Conservation (phyloP, 30 jellyfish, hydroid and myxozoan species). For the Rhopilema esculentum region DNA sequence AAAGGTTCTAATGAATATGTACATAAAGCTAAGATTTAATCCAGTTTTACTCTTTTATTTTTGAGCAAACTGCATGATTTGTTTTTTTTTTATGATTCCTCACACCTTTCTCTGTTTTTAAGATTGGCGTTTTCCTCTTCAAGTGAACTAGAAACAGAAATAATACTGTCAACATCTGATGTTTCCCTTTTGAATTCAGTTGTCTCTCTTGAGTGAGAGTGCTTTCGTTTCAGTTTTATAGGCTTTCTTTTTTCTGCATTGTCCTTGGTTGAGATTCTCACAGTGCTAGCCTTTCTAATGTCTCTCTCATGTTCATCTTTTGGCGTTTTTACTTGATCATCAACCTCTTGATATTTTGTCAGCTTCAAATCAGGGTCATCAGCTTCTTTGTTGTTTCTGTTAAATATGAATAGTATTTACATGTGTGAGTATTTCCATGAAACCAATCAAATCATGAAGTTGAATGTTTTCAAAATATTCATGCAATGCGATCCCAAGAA, state of each 20-base stretch:
- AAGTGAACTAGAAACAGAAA: not conserved
- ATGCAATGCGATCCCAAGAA: no score
- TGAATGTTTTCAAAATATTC: no score
- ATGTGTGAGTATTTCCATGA: no score
- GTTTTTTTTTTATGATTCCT: no score
- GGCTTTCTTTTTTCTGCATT: constrained; percentile 38
- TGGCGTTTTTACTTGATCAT: no score
- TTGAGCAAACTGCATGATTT: no score
- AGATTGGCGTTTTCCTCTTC: no score
- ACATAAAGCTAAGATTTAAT: no score
- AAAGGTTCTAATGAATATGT: not conserved
- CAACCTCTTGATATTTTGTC: not conserved
- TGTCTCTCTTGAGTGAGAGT: constrained; percentile 5
- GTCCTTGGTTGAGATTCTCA: constrained; percentile 29
- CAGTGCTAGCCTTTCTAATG: not conserved
- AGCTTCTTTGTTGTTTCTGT: not conserved
- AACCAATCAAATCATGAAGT: no score
- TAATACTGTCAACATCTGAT: not conserved
- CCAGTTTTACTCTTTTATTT: not conserved
- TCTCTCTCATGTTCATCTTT: not conserved
- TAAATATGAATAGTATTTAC: not conserved
- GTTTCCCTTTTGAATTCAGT: not conserved
- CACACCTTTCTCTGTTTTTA: no score
- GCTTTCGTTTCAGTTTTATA: constrained; percentile 47
- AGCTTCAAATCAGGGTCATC: not conserved